Base-by-base conservation (phyloP, 2,888 invertebrate genomes). In the Chrysolina haemoptera region DNA sequence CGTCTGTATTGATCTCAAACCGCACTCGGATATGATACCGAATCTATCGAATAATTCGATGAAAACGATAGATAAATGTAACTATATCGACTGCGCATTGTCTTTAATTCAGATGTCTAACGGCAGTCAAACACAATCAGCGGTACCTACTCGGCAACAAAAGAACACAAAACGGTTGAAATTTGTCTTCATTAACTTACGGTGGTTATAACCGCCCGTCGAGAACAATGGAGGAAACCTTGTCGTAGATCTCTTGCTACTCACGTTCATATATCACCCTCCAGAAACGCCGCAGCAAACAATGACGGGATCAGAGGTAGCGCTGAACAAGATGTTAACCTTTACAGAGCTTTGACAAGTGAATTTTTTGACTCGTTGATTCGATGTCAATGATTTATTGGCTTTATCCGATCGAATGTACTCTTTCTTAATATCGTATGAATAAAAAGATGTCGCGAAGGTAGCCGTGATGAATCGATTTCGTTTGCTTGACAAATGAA, bases 151-250 rank as follows among this genome's bases (percentile, higher is more conserved):
- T 77, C 76, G 43, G 73, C 75, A 77, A 77, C 76, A 80, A 80
- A 80, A 78, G 71, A 72, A 76, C 78, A 81, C 80, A 68, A 69
- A 78, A 76, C 76, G 73, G 75, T 79, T 81, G 79, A 85, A 87
- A 88, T 88, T 88, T 88, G 88, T 88, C 88, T 88, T 88, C 88
- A 88, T 88, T 88, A 88, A 84, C 84, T 82, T 83, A 82, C 84
- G 79, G 84, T 84, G 86, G 85, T 86, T 85, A 84, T 83, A 80
- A 85, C 87, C 87, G 82, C 88, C 87, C 84, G 86, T 80, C 74
- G 87, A 70, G 86, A 86, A 88, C 88, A 88, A 88, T 87, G 82
- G 84, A 81, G 72, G 67, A 73, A 75, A 81, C 83, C 82, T 83
- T 86, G 86, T 85, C 86, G 85, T 82, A 82, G 79, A 82, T 81